Evolutionary conservation across 2,888 invertebrate genomes (phyloP).

Genomic region (Nomada hirtipes): DNA sequence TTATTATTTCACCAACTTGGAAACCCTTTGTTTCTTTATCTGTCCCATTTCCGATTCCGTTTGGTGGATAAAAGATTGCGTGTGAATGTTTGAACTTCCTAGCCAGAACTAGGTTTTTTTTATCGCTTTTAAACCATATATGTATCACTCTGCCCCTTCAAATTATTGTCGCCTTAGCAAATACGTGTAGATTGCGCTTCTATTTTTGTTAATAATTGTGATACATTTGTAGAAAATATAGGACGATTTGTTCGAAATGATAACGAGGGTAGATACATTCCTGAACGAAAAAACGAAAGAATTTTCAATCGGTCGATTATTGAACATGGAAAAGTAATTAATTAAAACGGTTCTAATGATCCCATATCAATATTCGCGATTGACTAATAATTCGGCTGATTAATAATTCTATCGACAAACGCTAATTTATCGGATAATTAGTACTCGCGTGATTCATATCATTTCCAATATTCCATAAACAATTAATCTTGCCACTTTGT

Average conservation of each 20-base stretch:
- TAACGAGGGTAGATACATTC: too few species aligned
- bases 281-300: too few species aligned
- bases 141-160: too few species aligned
- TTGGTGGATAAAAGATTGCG: not conserved
- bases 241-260: too few species aligned
- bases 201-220: too few species aligned
- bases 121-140: too few species aligned
- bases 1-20: too few species aligned
- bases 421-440: not conserved
- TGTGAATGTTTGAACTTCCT: not conserved
- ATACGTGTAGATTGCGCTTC: too few species aligned
- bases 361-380: not conserved
- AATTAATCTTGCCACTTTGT: not conserved
- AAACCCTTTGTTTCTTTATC: not conserved
- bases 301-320: too few species aligned
- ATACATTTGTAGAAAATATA: too few species aligned
- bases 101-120: too few species aligned
- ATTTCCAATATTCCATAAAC: not conserved
- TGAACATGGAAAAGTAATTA: not conserved
- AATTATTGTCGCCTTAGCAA: too few species aligned
- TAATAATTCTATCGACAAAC: not conserved
- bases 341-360: not conserved
- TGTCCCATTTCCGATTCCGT: not conserved
- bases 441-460: not conserved
- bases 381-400: not conserved